Evolutionary conservation across 2,113 vertebrate genomes (phyloP).

Genomic region (Serinus canaria): DNA sequence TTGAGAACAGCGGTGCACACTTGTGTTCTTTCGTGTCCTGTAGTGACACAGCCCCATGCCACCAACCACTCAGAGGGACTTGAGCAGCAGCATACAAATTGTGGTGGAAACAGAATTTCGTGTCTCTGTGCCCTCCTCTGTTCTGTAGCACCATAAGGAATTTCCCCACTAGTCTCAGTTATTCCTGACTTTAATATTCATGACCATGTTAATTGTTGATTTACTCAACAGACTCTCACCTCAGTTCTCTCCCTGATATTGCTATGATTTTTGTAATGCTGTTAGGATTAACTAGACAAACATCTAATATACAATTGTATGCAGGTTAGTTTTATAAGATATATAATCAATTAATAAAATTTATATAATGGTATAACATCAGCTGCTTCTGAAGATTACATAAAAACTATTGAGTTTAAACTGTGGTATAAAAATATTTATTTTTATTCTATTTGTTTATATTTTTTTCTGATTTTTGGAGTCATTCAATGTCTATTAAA

Average conservation of each 20-base stretch:
- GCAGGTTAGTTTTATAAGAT: background rate
- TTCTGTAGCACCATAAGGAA: background rate
- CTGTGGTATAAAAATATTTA: background rate
- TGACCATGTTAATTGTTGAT: background rate
- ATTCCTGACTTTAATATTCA: background rate
- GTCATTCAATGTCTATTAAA: background rate
- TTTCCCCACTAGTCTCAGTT: background rate
- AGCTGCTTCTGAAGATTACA: background rate
- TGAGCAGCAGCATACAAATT: background rate
- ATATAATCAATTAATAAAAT: background rate
- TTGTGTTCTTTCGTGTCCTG: too few species aligned
- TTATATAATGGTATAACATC: background rate
- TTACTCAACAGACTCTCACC: background rate
- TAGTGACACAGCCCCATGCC: background rate
- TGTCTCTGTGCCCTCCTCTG: background rate
- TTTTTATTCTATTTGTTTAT: background rate
- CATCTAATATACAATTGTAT: background rate
- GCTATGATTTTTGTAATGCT: background rate
- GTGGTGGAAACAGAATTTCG: accelerated
- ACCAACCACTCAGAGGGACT: accelerated
- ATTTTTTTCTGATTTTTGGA: background rate
- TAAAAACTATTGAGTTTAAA: background rate
- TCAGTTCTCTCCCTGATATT: background rate
- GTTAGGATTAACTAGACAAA: background rate
- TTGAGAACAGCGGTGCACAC: too few species aligned